Evolutionary conservation across 1,140 invertebrate species (phyloP).

Genomic region (Lutraria rhynchaena): DNA sequence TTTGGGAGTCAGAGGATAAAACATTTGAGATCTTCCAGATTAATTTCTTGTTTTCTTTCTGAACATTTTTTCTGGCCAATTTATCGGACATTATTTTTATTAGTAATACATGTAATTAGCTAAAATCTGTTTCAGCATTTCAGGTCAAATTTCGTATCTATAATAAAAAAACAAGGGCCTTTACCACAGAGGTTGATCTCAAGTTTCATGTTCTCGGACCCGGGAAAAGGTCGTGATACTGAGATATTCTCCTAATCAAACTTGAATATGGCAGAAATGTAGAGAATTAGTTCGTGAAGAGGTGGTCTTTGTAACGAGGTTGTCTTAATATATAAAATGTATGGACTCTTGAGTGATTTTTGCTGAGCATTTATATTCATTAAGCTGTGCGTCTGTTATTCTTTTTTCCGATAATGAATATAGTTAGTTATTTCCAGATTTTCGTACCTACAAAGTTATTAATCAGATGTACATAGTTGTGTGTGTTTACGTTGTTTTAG

Average conservation of each 20-base stretch:
- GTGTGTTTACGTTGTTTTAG: too few species aligned
- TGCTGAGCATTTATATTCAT: too few species aligned
- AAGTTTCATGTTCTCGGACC: neutral
- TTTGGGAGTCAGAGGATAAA: neutral
- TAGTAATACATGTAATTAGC: neutral
- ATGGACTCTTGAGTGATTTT: too few species aligned
- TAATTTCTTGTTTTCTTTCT: neutral
- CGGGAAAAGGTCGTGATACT: neutral
- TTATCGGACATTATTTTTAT: neutral
- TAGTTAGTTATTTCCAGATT: too few species aligned
- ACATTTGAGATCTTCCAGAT: neutral
- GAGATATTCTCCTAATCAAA: neutral
- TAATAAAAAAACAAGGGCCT: neutral
- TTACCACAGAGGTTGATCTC: neutral
- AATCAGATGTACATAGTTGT: too few species aligned
- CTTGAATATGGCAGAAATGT: neutral
- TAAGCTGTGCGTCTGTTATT: too few species aligned
- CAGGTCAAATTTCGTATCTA: neutral
- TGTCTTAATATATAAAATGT: too few species aligned
- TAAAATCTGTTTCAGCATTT: neutral
- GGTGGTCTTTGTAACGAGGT: too few species aligned
- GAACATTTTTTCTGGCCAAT: neutral
- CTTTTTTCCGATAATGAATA: too few species aligned
- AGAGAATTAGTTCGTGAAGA: neutral
- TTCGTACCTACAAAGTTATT: too few species aligned